A percentile compares a stretch with the other conserved stretches of the same genome.
phyloP scores from a whole-genome alignment of 2,888 invertebrate species.

The Lasioglossum malachurum region DNA sequence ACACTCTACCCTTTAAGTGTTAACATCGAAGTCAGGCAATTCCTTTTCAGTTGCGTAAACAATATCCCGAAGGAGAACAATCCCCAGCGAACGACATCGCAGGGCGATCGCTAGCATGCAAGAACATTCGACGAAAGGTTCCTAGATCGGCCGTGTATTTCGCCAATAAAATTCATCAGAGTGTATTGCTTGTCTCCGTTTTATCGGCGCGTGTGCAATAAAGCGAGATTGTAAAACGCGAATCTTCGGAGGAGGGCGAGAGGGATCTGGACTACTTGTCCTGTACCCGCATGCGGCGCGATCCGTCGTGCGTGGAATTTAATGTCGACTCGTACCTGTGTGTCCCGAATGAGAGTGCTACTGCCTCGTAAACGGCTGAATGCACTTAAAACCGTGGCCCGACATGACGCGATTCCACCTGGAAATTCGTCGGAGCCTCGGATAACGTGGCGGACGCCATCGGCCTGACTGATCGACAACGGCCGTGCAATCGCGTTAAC shows the following conservation, averaged over 20 bases:
- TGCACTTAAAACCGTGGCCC: conserved; percentile 57
- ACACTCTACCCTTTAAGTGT: no score
- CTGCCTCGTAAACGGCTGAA: conserved; percentile 62
- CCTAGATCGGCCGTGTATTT: conserved; percentile 27
- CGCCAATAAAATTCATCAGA: conserved; percentile 51
- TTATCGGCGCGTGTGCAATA: conserved; percentile 50
- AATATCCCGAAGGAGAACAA: not conserved
- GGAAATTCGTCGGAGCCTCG: conserved; percentile 53
- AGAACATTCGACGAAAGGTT: not conserved
- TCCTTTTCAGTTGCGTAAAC: not conserved
- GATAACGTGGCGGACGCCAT: conserved; percentile 12
- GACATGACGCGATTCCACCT: conserved; percentile 56
- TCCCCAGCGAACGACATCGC: not conserved
- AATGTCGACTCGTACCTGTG: conserved; percentile 57
- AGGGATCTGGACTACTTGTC: conserved; percentile 53
- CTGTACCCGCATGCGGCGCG: conserved; percentile 67
- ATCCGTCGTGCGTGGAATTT: conserved; percentile 72
- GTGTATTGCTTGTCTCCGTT: conserved; percentile 32
- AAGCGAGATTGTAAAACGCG: conserved; percentile 48
- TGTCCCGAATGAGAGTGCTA: conserved; percentile 50
- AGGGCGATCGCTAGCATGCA: not conserved
- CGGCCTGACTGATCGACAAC: conserved; percentile 46
- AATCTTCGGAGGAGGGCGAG: conserved; percentile 18
- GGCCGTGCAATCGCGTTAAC: conserved; percentile 60
- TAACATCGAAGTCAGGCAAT: not conserved